These are phyloP conservation scores for Drosophila arawakana DNA, from an alignment of 1,140 invertebrate species.

Conservation along the genomic window DNA sequence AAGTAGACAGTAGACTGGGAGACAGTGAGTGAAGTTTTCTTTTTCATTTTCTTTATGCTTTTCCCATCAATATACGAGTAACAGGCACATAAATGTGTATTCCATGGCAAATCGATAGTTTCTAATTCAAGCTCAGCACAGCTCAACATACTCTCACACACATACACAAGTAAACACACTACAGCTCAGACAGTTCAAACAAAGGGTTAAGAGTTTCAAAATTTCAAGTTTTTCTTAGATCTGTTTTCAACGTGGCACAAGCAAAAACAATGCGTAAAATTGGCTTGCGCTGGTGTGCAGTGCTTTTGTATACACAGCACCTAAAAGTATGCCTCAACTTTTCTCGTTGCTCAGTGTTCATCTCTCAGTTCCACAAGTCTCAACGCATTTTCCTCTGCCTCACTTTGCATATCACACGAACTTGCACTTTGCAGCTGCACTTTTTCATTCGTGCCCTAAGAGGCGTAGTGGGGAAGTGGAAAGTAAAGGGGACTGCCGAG, in stretches of 20 bases:
- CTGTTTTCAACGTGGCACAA: constrained; percentile 29
- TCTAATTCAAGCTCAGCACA: constrained; percentile 70
- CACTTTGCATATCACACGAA: constrained; percentile 80
- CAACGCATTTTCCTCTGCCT: constrained; percentile 36
- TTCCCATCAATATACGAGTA: background rate
- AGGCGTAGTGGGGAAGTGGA: constrained; percentile 2
- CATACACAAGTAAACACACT: constrained; percentile 18
- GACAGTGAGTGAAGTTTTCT: background rate
- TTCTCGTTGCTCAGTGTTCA: background rate
- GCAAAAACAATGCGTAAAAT: constrained; percentile 53
- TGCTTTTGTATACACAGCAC: constrained; percentile 49
- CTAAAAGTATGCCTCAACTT: constrained; percentile 6
- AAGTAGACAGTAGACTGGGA: background rate
- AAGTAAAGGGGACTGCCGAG: background rate
- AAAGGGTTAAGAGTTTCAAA: constrained; percentile 7
- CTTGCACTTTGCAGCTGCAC: constrained; percentile 72
- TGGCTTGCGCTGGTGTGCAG: constrained; percentile 52
- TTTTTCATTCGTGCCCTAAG: constrained; percentile 29
- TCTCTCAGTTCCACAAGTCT: background rate
- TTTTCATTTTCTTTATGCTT: background rate
- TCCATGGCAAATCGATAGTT: constrained; percentile 61
- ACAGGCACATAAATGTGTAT: background rate
- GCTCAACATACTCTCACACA: constrained; percentile 33
- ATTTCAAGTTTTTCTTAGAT: constrained; percentile 1
- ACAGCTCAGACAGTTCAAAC: constrained; percentile 5